Evolutionary conservation across 2,113 vertebrate species (phyloP), one percentile per base, ranked within the genome.

Genomic region (Uropsilus gracilis): DNA sequence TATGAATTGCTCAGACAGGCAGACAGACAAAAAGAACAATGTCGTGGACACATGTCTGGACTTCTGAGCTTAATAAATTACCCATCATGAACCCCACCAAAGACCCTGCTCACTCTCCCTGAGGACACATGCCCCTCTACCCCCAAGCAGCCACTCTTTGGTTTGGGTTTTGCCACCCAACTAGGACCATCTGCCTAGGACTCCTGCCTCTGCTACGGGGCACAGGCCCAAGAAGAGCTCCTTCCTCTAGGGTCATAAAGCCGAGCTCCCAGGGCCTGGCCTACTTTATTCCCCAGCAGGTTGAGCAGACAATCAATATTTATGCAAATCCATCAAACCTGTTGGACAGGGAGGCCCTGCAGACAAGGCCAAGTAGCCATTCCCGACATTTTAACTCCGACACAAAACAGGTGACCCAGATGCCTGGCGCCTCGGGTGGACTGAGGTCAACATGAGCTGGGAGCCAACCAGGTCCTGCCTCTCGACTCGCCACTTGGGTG

Each of bases 231-330:
- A 39, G 42, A 16, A 34, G 10, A 3, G 50, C 34, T 64, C 28
- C 10, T 42, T 16, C 44, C 14, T 22, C 18, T 12, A 24, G 17
- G 5, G 59, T 72, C 44, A 28, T 13, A 50, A 34, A 73, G 3
- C 42, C 17, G 8, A 50, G 37, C 5, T 57, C 28, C 2, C 37
- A 8, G 59, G 12, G 46, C 50, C 30, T 0, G 14, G 14, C 22
- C 44, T 26, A 3, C 55, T 18, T 44, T 44, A 81, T 17, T 39
- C 39, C 69, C 24, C 8, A 2, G 94, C 81, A 78, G 72, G 81
- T 85, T 73, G 44, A 94, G 44, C 92, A 96, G 83, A 91, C 63
- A 17, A 87, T 94, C 80, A 72, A 50, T 91, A 87, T 69, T 72
- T 76, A 80, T 77, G 71, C 39, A 85, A 68, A 30, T 83, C 71